Percentiles rank a stretch among this genome's conserved stretches.
phyloP scores from a whole-genome alignment of 2,888 invertebrate species.

The Agrochola macilenta region DNA sequence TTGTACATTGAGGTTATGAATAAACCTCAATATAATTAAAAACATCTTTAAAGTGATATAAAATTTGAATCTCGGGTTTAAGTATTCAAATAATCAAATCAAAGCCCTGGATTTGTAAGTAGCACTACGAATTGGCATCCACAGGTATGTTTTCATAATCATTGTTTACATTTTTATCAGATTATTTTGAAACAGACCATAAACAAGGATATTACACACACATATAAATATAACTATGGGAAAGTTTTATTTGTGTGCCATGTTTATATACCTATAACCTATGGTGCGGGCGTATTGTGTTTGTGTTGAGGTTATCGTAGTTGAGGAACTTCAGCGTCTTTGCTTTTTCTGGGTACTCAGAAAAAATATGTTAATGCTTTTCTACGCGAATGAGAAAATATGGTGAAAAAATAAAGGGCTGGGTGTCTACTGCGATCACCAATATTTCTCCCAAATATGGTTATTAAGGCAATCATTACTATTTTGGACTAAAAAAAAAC shows the following conservation, averaged over 20 bases:
- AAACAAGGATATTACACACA: background rate
- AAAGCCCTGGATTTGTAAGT: background rate
- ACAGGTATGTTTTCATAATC: background rate
- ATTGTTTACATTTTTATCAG: background rate
- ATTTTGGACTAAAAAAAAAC: too few relatives aligned
- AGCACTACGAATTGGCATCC: background rate
- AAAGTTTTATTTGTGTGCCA: constrained; percentile 26
- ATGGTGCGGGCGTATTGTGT: background rate
- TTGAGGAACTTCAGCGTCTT: background rate
- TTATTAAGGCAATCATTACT: too few relatives aligned
- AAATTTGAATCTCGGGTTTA: background rate
- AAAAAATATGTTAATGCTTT: too few relatives aligned
- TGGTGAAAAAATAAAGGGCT: too few relatives aligned
- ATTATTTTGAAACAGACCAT: background rate
- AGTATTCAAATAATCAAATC: too few relatives aligned
- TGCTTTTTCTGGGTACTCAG: background rate
- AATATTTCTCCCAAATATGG: too few relatives aligned
- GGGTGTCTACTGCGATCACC: too few relatives aligned
- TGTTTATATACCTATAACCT: background rate
- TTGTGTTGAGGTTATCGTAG: background rate
- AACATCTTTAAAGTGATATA: too few relatives aligned
- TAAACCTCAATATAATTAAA: background rate
- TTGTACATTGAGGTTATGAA: background rate
- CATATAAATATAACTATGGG: constrained; percentile 27
- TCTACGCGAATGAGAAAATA: too few relatives aligned